phyloP scores from a whole-genome alignment of 92 coral and sea anemone species.

The Pocillopora grandis region DNA sequence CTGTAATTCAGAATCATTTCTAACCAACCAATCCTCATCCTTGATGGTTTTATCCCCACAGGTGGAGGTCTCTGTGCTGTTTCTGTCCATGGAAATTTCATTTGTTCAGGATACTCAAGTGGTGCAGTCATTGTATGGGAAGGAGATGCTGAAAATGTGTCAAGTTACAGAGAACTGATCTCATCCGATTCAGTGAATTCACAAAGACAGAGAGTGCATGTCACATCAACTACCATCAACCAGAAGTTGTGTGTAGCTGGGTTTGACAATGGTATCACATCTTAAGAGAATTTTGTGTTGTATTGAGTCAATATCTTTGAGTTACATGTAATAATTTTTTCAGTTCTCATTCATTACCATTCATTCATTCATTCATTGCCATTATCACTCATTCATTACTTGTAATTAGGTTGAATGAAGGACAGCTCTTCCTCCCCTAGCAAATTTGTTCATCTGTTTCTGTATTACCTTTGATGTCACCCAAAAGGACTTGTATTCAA shows the following conservation, averaged over 20 bases:
- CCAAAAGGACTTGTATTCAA: too few species aligned
- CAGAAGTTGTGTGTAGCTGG: constrained; percentile 78
- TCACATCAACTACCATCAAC: constrained; percentile 61
- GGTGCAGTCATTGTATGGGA: constrained; percentile 82
- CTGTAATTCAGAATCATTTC: too few species aligned
- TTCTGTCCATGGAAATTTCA: constrained; percentile 43
- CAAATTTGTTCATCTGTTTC: too few species aligned
- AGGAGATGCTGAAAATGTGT: constrained; percentile 38
- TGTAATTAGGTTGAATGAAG: too few species aligned
- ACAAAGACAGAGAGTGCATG: constrained; percentile 55
- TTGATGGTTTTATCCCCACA: neutral
- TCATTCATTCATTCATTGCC: too few species aligned
- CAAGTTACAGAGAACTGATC: constrained; percentile 59
- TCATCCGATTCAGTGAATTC: constrained; percentile 15
- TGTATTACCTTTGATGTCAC: too few species aligned
- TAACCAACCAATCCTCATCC: too few species aligned
- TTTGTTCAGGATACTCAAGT: constrained; percentile 92
- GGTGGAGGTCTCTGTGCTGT: constrained; percentile 88
- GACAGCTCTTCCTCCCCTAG: too few species aligned
- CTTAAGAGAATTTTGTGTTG: neutral
- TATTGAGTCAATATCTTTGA: neutral
- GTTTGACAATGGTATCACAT: constrained; percentile 66
- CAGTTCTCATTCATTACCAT: too few species aligned
- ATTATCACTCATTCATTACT: too few species aligned
- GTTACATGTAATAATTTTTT: too few species aligned